These are phyloP conservation scores for Hyperoplus lanceolatus DNA, from an alignment of 2,797 vertebrate genomes.

Conservation along the genomic window DNA sequence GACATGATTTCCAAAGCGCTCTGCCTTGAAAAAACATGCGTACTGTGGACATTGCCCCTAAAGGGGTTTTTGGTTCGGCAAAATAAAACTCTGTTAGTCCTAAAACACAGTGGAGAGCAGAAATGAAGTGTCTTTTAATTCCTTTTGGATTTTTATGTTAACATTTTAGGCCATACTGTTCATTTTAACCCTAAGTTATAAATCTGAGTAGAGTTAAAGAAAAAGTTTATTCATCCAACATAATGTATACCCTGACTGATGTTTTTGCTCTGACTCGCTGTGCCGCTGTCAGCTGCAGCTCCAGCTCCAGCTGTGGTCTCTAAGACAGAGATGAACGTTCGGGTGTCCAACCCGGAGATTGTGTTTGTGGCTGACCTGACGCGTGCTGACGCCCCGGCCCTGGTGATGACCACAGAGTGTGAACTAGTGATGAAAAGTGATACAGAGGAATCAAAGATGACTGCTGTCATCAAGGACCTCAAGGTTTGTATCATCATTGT, in stretches of 20 bases:
- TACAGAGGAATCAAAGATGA: slow-evolving; percentile 86
- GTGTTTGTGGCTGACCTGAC: slow-evolving; percentile 98
- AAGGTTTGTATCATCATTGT: slow-evolving; percentile 73
- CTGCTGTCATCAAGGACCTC: slow-evolving; percentile 91
- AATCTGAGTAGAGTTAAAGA: background rate
- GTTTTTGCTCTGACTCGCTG: slow-evolving; percentile 41
- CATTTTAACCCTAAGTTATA: background rate
- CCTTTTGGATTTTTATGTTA: background rate
- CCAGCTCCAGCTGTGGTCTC: slow-evolving; percentile 78
- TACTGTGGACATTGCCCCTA: background rate
- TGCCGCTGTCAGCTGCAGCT: slow-evolving; percentile 71
- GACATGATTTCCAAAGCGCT: too few species aligned
- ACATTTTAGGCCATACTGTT: background rate
- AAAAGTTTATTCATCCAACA: background rate
- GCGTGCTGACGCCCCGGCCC: slow-evolving; percentile 91
- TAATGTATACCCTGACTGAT: background rate
- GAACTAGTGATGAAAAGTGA: slow-evolving; percentile 89
- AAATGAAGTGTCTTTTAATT: background rate
- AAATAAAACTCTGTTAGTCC: background rate
- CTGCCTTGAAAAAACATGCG: too few species aligned
- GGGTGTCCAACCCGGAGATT: slow-evolving; percentile 95
- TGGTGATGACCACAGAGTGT: slow-evolving; percentile 94
- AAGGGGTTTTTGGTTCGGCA: background rate
- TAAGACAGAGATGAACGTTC: slow-evolving; percentile 90
- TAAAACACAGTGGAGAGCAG: background rate